Percentiles rank a stretch among this genome's conserved stretches.
phyloP scores from a whole-genome alignment of 2,797 vertebrate genomes.

The Helarctos malayanus region DNA sequence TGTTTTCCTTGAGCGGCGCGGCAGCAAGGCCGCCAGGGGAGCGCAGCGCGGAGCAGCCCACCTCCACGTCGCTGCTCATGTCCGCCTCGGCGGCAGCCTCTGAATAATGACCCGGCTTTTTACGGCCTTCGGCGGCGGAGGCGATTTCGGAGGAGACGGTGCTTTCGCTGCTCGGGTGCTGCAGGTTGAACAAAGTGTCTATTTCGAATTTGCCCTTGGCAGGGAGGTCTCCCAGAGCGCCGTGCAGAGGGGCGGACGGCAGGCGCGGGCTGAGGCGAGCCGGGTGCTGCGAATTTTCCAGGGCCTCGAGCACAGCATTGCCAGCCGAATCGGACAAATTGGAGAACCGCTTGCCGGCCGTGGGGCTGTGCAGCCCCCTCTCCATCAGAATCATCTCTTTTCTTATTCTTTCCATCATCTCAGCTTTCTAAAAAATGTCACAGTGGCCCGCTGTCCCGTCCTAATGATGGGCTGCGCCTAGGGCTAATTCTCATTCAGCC shows the following conservation, averaged over 20 bases:
- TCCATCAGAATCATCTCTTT: constrained; percentile 99
- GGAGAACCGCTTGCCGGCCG: constrained; percentile 95
- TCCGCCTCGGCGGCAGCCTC: constrained; percentile 98
- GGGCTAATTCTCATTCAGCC: constrained; percentile 97
- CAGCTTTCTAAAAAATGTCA: constrained; percentile 93
- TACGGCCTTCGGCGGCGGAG: constrained; percentile 95
- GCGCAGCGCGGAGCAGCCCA: constrained; percentile 97
- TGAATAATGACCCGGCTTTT: constrained; percentile 97
- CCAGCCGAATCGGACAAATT: constrained; percentile 96
- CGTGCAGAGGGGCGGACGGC: constrained; percentile 96
- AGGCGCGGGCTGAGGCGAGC: constrained; percentile 98
- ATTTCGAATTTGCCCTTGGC: constrained; percentile 99
- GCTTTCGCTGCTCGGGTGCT: constrained; percentile 93
- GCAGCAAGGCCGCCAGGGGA: constrained; percentile 93
- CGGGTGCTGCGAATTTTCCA: constrained; percentile 99
- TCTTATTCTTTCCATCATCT: constrained; percentile 99
- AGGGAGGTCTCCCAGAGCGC: constrained; percentile 95
- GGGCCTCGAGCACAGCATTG: constrained; percentile 98
- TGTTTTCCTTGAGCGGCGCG: constrained; percentile 98
- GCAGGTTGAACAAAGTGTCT: constrained; percentile 96
- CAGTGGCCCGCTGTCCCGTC: constrained; percentile 94
- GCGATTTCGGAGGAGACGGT: constrained; percentile 94
- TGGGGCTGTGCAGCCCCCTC: constrained; percentile 98
- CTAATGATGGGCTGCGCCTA: constrained; percentile 94
- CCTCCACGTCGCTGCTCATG: constrained; percentile 99